Base-by-base conservation (phyloP, 2,113 vertebrate species). In the Todiramphus chloris region DNA sequence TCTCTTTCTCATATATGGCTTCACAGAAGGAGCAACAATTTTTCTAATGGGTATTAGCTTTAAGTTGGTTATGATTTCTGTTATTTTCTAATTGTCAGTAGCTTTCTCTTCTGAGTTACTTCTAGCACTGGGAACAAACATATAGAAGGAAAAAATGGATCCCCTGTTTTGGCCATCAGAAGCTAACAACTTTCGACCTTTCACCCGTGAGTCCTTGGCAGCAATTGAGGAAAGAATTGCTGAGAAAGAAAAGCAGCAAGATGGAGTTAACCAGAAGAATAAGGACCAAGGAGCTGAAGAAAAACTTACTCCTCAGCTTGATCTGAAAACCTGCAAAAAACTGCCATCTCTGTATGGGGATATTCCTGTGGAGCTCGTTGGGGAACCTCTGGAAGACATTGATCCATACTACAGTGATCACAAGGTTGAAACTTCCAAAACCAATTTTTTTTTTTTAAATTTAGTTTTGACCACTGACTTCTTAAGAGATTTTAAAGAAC, bases 321-420 rank as follows among this genome's bases (percentile, higher is more conserved):
- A 99, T 97, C 96, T 99, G 97, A 99, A 99, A 97, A 98, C 96
- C 39, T 99, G 97, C 75, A 99, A 99, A 96, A 98, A 98, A 78
- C 98, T 99, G 73, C 99, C 99, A 3, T 98, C 98, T 87, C 98
- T 99, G 83, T 99, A 98, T 19, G 98, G 99, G 3, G 99, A 99
- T 30, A 97, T 99, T 94, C 99, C 99, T 2, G 44, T 93, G 50
- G 98, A 98, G 56, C 98, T 99, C 51, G 83, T 99, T 18, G 99
- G 99, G 77, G 98, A 99, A 70, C 98, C 99, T 2, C 97, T 99
- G 98, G 99, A 99, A 89, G 99, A 99, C 82, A 95, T 99, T 20
- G 99, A 99, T 96, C 98, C 99, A 1, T 99, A 98, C 97, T 99
- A 99, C 98, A 99, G 83, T 95, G 98, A 99, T 95, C 98, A 99